Base-by-base conservation (phyloP, 2,888 invertebrate genomes). In the Drosophila colorata region DNA sequence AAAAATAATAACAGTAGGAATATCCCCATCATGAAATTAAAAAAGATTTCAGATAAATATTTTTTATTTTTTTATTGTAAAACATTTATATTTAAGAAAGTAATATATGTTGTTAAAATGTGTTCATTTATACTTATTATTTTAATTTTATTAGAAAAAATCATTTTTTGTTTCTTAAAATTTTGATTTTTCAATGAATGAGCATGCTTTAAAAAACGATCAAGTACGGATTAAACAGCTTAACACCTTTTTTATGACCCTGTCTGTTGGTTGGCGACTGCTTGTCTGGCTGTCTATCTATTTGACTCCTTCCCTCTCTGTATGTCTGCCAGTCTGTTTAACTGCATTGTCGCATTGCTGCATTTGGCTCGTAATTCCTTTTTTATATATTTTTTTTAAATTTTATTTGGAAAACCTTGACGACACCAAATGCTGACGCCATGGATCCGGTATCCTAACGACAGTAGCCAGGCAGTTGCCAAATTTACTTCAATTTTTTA, bases 401-500 rank as follows among this genome's bases (percentile, higher is more conserved):
- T 78, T 69, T 74, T 64, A 58, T 58, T 65, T 55, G 53, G 38
- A 55, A 46, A 69, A 69, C 69, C 74, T 76, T 82, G 77, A 77
- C 65, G 68, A 68, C 67, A 64, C 64, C 55, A 43, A 70, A 65
- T 65, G 76, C 88, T 79, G 87, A 71, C 77, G 84, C 84, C 80
- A 66, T 48, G 57, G 49, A 71, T 61, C 28, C 61, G 66, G 78
- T 59, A 60, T 61, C 68, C 74, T 78, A 79, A 79, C 79, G 73
- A 81, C 82, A 78, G 71, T 70, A 79, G 72, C 61, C 72, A 72
- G 83, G 57, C 76, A 75, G 83, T 87, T 87, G 83, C 89, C 83
- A 83, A 88, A 83, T 88, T 83, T 83, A 83, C 81, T 83, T 88
- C 71, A 80, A 83, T 83, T 88, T 83, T 88, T 83, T 88, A 83